Evolutionary conservation across 2,113 vertebrate species (phyloP).

Genomic region (Phyllostomus hastatus): DNA sequence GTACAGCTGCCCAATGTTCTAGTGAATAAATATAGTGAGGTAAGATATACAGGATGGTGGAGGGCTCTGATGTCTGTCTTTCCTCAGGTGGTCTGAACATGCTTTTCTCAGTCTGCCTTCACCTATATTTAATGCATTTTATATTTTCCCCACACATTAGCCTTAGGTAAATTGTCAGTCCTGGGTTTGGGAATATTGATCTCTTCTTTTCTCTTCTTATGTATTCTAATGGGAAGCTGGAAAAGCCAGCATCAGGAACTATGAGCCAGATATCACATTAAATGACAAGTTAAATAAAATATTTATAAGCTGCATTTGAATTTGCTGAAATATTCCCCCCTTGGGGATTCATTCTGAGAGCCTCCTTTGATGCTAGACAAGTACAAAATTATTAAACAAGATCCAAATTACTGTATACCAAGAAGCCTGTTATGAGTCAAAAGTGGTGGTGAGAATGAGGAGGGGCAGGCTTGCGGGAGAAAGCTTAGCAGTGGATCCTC

Average conservation of each 20-base stretch:
- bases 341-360: neutral
- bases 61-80: neutral
- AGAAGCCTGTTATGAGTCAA: neutral
- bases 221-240: neutral
- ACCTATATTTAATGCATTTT: neutral
- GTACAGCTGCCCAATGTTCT: neutral
- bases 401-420: neutral
- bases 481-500: neutral
- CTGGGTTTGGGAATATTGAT: neutral
- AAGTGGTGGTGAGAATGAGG: neutral
- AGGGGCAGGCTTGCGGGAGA: neutral
- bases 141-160: neutral
- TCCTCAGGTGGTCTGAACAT: neutral
- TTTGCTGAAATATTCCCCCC: neutral
- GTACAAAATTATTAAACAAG: constrained; percentile 37
- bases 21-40: neutral
- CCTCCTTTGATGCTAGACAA: neutral
- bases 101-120: constrained; percentile 5
- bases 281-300: constrained; percentile 44
- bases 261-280: constrained; percentile 16
- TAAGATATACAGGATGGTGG: neutral
- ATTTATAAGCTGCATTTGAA: constrained; percentile 46
- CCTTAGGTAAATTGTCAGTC: neutral
- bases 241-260: neutral
- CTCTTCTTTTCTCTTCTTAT: neutral